A percentile compares a stretch with the other conserved stretches of the same genome.
These are phyloP conservation scores for Lontra canadensis DNA, from an alignment of 2,113 vertebrate genomes.

Conservation along the genomic window DNA sequence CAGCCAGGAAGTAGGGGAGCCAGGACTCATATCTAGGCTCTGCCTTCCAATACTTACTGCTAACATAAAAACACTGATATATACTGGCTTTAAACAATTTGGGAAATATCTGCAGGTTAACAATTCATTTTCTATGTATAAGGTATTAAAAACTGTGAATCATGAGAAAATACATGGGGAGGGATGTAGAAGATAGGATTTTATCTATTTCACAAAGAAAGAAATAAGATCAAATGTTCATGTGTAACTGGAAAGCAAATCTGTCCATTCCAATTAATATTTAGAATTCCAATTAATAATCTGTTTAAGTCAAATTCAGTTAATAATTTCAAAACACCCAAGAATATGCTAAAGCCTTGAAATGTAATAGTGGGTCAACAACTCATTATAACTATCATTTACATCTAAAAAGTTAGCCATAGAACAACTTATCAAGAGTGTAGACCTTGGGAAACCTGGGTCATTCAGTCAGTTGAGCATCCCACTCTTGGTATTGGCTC, in stretches of 20 bases:
- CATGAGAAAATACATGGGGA: neutral
- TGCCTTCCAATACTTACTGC: neutral
- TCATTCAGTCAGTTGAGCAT: neutral
- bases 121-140: neutral
- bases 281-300: neutral
- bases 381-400: neutral
- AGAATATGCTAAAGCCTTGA: neutral
- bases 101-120: neutral
- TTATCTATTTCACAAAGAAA: neutral
- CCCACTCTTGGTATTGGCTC: neutral
- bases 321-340: neutral
- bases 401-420: neutral
- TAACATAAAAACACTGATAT: neutral
- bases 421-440: neutral
- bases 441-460: neutral
- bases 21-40: neutral
- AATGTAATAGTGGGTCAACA: neutral
- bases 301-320: neutral
- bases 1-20: neutral
- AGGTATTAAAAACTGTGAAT: neutral
- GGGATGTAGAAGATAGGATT: neutral
- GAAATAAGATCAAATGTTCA: neutral
- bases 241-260: neutral
- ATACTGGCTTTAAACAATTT: neutral
- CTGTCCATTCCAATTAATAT: neutral